A percentile compares a stretch with the other conserved stretches of the same genome.
Evolutionary conservation across 2,797 vertebrate species (phyloP).

Genomic region (Taeniopygia guttata): DNA sequence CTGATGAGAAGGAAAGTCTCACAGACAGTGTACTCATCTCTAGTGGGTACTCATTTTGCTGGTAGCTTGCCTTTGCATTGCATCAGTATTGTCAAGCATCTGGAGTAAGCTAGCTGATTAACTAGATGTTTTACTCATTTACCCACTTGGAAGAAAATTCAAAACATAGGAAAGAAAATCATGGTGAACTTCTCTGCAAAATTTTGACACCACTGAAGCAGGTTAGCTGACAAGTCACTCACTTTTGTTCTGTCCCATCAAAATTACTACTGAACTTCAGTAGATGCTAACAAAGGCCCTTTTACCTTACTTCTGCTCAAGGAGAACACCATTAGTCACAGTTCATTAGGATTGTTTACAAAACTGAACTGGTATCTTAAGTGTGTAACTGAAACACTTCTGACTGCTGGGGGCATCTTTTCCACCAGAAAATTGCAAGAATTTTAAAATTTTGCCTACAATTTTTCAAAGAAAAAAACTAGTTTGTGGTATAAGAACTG

Average conservation of each 20-base stretch:
- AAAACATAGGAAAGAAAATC: not conserved
- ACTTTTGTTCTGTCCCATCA: constrained; percentile 47
- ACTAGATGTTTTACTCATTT: not conserved
- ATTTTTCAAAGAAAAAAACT: not conserved
- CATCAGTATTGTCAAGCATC: not conserved
- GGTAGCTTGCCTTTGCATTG: not conserved
- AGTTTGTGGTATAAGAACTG: not conserved
- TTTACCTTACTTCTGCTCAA: constrained; percentile 50
- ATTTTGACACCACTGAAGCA: not conserved
- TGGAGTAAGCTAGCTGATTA: not conserved
- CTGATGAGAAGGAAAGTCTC: not conserved
- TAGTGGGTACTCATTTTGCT: not conserved
- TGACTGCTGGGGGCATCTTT: constrained; percentile 50
- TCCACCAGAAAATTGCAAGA: constrained; percentile 44
- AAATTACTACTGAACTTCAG: constrained; percentile 58
- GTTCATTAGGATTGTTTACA: constrained; percentile 76
- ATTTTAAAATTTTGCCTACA: not conserved
- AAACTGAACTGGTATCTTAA: constrained; percentile 66
- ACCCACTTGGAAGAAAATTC: not conserved
- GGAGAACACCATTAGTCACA: constrained; percentile 65
- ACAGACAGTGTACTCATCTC: not conserved
- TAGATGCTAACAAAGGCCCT: constrained; percentile 64
- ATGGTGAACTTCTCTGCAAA: not conserved
- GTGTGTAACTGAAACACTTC: constrained; percentile 68
- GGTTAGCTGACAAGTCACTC: constrained; percentile 45